Evolutionary conservation across 2,888 invertebrate genomes (phyloP), one percentile per base, ranked within the genome.

Genomic region (Oscheius sp.): DNA sequence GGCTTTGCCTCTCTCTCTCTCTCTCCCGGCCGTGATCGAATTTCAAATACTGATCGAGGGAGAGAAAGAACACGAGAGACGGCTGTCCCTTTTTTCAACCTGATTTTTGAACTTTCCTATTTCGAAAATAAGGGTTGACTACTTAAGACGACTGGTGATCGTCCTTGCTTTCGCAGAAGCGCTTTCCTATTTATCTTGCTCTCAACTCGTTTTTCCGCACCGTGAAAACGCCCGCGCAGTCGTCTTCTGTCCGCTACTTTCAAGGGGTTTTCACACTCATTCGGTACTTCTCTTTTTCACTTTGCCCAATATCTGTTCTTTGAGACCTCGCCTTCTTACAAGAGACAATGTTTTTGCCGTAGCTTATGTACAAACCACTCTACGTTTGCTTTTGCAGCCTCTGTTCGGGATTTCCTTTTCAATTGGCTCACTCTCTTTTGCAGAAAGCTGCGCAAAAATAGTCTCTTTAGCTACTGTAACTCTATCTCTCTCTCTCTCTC

Each of bases 141-240:
- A 8, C 25, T 20, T 29, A 29, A 52, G 52, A 42, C 42, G 48
- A 2, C 5, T 20, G 23, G 48, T 48, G 48, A 55, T 55, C 37
- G 34, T 61, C 61, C n/a, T 42, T 23, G 50, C 45, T 45, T 61
- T 61, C 61, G 61, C n/a, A 61, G 61, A 61, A 61, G 61, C 61
- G 61, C 23, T 45, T 29, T 45, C 61, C 45, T 61, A 23, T 61
- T 61, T 61, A 61, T 61, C 17, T 42, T 27, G 45, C 61, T 61
- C 61, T 61, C 31, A 27, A 29, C 17, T 15, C 45, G n/a, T 25
- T 25, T 61, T 61, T 45, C 42, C 61, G 27, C 61, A 45, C 61
- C 45, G 45, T 61, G 45, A 61, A 61, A 61, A 45, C 57, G 61
- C 61, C 45, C 42, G 45, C 45, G 61, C 61, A 55, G 34, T 55